Evolutionary conservation across 2,797 vertebrate species (phyloP).

Genomic region (Anguilla anguilla): DNA sequence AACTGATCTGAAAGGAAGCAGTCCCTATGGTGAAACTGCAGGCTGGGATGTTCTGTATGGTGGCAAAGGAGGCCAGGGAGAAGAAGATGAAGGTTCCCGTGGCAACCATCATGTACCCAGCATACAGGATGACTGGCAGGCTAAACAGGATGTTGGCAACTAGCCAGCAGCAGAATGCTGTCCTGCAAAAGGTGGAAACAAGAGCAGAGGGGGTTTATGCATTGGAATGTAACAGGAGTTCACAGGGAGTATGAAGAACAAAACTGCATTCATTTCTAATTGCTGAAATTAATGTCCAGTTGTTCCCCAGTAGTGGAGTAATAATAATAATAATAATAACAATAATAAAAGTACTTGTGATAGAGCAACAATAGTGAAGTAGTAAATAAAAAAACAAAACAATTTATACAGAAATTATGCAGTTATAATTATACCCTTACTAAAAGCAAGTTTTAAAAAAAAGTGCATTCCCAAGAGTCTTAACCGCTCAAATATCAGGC

Average conservation of each 20-base stretch:
- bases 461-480: not conserved
- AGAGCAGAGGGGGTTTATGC: not conserved
- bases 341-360: not conserved
- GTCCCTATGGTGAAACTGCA: conserved; percentile 85
- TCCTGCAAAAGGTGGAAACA: conserved; percentile 71
- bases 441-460: not conserved
- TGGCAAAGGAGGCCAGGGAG: conserved; percentile 84
- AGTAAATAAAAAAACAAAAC: not conserved
- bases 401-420: not conserved
- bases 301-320: not conserved
- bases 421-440: not conserved
- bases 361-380: not conserved
- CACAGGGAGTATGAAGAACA: not conserved
- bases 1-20: conserved; percentile 64
- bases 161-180: conserved; percentile 91
- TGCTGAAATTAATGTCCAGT: not conserved
- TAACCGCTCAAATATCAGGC: not conserved
- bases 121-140: conserved; percentile 85
- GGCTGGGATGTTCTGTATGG: conserved; percentile 70
- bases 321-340: not conserved
- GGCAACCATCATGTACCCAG: conserved; percentile 83
- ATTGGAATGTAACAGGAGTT: not conserved
- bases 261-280: not conserved
- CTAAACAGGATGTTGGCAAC: conserved; percentile 87
- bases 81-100: conserved; percentile 85